These are phyloP conservation scores for Limnephilus rhombicus DNA, from an alignment of 2,888 invertebrate species.

Conservation along the genomic window DNA sequence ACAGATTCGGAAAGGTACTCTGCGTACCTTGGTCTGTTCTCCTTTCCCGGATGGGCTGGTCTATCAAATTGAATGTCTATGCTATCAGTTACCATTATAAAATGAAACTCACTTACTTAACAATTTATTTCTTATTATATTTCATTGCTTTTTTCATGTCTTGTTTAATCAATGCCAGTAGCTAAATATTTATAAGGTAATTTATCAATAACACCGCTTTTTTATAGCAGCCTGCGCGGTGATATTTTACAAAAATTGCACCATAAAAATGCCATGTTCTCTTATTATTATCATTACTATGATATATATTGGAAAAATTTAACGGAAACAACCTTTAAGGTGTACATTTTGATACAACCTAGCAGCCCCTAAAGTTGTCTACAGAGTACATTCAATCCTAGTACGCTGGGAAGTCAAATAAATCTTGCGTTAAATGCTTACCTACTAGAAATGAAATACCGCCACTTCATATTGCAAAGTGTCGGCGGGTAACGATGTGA, in stretches of 20 bases:
- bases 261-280: background rate
- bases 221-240: background rate
- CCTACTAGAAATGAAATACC: background rate
- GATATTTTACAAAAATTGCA: background rate
- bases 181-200: background rate
- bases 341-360: background rate
- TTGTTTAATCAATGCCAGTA: background rate
- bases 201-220: background rate
- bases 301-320: background rate
- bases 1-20: too few species aligned
- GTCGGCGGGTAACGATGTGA: background rate
- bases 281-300: background rate
- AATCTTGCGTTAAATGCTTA: background rate
- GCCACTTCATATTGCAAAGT: background rate
- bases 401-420: background rate
- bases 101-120: too few species aligned
- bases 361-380: background rate
- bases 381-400: background rate
- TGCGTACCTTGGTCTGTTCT: too few species aligned
- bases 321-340: background rate
- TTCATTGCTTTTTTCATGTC: background rate
- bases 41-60: too few species aligned
- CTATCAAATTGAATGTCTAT: too few species aligned
- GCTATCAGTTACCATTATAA: too few species aligned
- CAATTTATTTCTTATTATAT: background rate